Evolutionary conservation across 2,113 vertebrate species (phyloP).

Genomic region (Sclerurus mexicanus): DNA sequence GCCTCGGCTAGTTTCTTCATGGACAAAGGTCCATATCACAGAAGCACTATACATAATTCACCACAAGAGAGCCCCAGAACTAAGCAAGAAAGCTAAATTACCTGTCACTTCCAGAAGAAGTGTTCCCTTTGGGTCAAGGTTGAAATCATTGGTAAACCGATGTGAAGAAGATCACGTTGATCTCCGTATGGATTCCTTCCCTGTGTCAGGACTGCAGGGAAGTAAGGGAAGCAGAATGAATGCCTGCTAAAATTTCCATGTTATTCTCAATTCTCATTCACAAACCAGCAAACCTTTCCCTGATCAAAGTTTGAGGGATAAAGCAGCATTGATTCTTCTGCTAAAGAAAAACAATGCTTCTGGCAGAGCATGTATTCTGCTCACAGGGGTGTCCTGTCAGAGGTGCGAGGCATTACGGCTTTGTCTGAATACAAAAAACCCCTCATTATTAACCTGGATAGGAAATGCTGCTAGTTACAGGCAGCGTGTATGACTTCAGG

Average conservation of each 20-base stretch:
- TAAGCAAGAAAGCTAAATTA: slow-evolving; percentile 76
- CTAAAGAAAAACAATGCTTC: neutral
- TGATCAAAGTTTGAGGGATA: neutral
- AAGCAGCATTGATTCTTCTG: neutral
- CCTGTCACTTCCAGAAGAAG: slow-evolving; percentile 73
- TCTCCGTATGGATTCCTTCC: neutral
- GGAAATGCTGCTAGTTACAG: slow-evolving; percentile 50
- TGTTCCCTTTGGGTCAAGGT: slow-evolving; percentile 76
- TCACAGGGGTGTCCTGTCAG: slow-evolving; percentile 11
- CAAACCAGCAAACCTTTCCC: neutral
- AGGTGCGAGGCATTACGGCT: neutral
- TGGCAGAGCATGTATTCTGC: neutral
- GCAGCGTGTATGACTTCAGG: slow-evolving; percentile 31
- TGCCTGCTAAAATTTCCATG: neutral
- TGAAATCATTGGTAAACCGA: slow-evolving; percentile 57
- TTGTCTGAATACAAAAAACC: slow-evolving; percentile 67
- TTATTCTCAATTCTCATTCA: slow-evolving; percentile 29
- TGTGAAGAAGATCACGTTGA: slow-evolving; percentile 28
- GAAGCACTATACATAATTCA: slow-evolving; percentile 80
- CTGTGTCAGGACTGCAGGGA: slow-evolving; percentile 7
- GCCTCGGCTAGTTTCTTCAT: slow-evolving; percentile 53
- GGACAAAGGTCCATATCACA: slow-evolving; percentile 66
- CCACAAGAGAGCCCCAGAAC: slow-evolving; percentile 77
- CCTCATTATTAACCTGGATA: slow-evolving; percentile 25
- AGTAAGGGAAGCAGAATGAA: neutral